Conservation (phyloP, 92 coral and sea anemone genomes). For the Siderastrea radians region DNA sequence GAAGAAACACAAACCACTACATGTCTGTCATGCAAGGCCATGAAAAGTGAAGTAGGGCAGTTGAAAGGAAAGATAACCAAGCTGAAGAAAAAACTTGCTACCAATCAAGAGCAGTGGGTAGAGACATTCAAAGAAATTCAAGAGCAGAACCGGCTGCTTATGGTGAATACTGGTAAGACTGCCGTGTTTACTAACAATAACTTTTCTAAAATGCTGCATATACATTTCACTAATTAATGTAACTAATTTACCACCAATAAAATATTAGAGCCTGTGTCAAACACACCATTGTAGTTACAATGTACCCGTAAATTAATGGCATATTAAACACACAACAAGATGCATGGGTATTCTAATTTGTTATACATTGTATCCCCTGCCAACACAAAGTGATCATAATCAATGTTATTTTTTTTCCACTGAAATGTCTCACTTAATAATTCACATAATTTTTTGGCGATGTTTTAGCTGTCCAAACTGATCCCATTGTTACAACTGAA, state of each 20-base stretch:
- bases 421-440: slow-evolving; percentile 5
- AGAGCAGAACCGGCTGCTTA: neutral
- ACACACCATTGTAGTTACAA: no score
- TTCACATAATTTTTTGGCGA: neutral
- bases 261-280: no score
- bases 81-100: neutral
- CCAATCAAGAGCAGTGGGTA: slow-evolving; percentile 24
- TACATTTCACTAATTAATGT: no score
- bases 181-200: neutral
- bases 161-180: slow-evolving; percentile 29
- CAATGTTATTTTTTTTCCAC: no score
- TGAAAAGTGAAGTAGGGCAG: neutral
- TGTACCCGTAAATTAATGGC: no score
- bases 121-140: slow-evolving; percentile 7
- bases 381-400: no score
- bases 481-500: neutral
- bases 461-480: slow-evolving; percentile 24
- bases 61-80: no score
- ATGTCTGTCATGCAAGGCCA: slow-evolving; percentile 1
- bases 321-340: no score
- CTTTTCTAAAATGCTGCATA: neutral
- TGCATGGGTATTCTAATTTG: no score
- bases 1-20: no score
- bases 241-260: no score
- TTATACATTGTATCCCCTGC: no score